These are phyloP conservation scores for Lepidocyrtinus sp. DNA, from an alignment of 2,888 invertebrate genomes.

Conservation along the genomic window DNA sequence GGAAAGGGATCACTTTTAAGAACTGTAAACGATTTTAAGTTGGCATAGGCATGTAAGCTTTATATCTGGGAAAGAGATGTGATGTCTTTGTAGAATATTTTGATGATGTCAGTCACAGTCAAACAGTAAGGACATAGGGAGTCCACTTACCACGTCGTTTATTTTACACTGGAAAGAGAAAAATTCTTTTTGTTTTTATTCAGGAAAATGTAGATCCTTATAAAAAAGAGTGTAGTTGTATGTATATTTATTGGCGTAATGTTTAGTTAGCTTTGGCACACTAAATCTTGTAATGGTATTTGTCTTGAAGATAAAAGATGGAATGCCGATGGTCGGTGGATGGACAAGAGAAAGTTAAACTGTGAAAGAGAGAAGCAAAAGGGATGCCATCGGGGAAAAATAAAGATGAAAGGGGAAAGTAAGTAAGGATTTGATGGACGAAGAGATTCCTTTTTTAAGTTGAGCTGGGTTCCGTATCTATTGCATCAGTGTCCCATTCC, in stretches of 20 bases:
- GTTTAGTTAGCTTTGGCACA: not conserved
- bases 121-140: constrained; percentile 49
- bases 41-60: too few species aligned
- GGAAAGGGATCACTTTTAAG: constrained; percentile 43
- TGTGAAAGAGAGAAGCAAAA: constrained; percentile 28
- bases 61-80: too few species aligned
- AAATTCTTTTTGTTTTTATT: not conserved
- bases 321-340: constrained; percentile 33
- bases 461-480: constrained; percentile 3
- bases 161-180: constrained; percentile 26
- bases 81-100: not conserved
- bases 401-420: constrained; percentile 44
- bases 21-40: constrained; percentile 3
- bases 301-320: constrained; percentile 44
- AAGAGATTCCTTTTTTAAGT: not conserved
- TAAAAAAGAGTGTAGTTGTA: not conserved
- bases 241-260: not conserved
- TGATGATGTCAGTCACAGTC: constrained; percentile 28
- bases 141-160: constrained; percentile 40
- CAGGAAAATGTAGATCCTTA: constrained; percentile 7
- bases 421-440: constrained; percentile 33
- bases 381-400: constrained; percentile 36
- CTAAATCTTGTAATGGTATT: constrained; percentile 28
- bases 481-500: constrained; percentile 4
- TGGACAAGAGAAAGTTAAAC: constrained; percentile 44